Evolutionary conservation across 1,140 invertebrate genomes (phyloP).

Genomic region (Cecropterus lyciades): DNA sequence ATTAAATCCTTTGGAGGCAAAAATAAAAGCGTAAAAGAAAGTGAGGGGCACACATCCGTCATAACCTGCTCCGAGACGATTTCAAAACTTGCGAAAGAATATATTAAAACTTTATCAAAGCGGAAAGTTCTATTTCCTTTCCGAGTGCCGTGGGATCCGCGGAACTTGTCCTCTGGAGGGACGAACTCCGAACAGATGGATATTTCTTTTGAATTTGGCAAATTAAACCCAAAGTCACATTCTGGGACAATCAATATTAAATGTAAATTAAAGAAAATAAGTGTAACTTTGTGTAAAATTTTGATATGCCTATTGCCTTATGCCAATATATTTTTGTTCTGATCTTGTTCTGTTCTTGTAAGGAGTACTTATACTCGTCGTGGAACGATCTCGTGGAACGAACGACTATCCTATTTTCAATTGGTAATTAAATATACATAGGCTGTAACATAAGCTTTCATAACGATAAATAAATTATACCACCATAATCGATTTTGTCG

Average conservation of each 20-base stretch:
- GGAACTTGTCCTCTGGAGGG: conserved; percentile 45
- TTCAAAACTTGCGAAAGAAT: conserved; percentile 75
- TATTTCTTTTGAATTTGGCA: conserved; percentile 44
- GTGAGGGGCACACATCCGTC: conserved; percentile 59
- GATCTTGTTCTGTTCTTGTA: too few relatives aligned
- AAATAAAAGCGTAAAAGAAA: conserved; percentile 48
- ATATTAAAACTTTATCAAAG: conserved; percentile 83
- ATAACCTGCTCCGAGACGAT: conserved; percentile 69
- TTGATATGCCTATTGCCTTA: neutral
- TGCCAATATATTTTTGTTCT: neutral
- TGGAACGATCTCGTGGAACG: too few relatives aligned
- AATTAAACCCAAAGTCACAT: conserved; percentile 38
- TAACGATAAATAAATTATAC: too few relatives aligned
- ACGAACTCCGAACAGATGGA: conserved; percentile 46
- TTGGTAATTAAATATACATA: too few relatives aligned
- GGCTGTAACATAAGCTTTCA: too few relatives aligned
- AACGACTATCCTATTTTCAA: too few relatives aligned
- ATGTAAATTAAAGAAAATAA: conserved; percentile 21
- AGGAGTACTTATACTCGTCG: too few relatives aligned
- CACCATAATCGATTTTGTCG: too few relatives aligned
- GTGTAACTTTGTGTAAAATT: conserved; percentile 26
- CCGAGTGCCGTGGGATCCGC: conserved; percentile 51
- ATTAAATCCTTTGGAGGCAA: conserved; percentile 55
- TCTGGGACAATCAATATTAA: conserved; percentile 33
- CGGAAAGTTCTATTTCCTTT: conserved; percentile 73